Evolutionary conservation across 2,797 vertebrate genomes (phyloP).

Genomic region (Sebastes itinus): DNA sequence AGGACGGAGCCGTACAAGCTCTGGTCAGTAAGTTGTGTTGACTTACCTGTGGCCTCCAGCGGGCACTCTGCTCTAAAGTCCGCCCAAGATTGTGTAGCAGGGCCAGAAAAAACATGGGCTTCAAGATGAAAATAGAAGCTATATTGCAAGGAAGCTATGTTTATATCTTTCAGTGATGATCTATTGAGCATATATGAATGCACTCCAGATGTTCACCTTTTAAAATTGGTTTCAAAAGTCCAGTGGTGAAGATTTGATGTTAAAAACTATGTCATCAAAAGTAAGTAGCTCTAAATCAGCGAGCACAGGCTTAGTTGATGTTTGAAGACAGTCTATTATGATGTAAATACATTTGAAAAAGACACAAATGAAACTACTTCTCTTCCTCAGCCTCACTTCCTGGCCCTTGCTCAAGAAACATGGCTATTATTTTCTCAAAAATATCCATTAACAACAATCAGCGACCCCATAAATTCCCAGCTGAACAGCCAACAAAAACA

Average conservation of each 20-base stretch:
- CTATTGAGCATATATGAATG: not conserved
- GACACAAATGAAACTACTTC: not conserved
- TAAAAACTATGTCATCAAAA: not conserved
- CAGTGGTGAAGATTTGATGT: not conserved
- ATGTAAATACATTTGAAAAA: not conserved
- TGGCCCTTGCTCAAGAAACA: slow-evolving; percentile 49
- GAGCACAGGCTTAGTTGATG: not conserved
- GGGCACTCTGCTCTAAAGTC: not conserved
- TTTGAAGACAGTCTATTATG: not conserved
- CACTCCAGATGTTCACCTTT: not conserved
- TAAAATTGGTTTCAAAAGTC: not conserved
- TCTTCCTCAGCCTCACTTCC: not conserved
- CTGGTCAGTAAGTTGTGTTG: slow-evolving; percentile 44
- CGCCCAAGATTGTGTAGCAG: not conserved
- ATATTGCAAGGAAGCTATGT: not conserved
- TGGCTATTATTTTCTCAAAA: slow-evolving; percentile 54
- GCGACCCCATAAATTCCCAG: slow-evolving; percentile 56
- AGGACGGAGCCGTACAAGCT: slow-evolving; percentile 20
- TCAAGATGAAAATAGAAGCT: not conserved
- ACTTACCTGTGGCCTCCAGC: slow-evolving; percentile 37
- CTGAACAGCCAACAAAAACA: slow-evolving; percentile 69
- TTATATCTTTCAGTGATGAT: not conserved
- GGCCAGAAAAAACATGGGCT: slow-evolving; percentile 34
- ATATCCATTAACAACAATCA: slow-evolving; percentile 62
- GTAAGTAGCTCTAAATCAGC: not conserved